Conservation (phyloP, 2,113 vertebrate genomes). For the Eulemur macaco region DNA sequence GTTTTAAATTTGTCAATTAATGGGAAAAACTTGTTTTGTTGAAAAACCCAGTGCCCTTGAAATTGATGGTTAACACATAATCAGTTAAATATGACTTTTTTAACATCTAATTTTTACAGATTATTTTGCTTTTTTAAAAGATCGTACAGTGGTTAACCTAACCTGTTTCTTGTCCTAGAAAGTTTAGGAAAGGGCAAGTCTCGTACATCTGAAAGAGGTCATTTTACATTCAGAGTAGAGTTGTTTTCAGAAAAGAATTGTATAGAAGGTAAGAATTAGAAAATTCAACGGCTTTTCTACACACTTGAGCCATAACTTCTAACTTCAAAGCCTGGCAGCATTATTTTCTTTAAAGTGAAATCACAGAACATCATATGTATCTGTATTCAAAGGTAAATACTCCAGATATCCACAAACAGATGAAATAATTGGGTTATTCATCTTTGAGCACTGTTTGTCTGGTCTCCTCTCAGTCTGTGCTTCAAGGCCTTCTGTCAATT, state of each 20-base stretch:
- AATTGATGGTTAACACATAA: not conserved
- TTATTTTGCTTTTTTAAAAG: not conserved
- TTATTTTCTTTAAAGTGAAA: not conserved
- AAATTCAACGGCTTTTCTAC: not conserved
- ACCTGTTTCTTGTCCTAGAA: not conserved
- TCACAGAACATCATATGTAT: not conserved
- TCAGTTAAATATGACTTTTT: not conserved
- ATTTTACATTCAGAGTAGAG: not conserved
- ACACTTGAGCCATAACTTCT: not conserved
- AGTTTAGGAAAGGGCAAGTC: not conserved
- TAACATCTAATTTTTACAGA: not conserved
- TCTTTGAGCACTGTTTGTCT: not conserved
- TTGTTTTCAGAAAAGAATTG: not conserved
- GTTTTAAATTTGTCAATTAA: not conserved
- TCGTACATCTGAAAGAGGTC: not conserved
- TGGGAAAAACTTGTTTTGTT: not conserved
- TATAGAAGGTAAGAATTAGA: not conserved
- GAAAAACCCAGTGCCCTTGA: not conserved
- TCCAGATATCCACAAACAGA: not conserved
- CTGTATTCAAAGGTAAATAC: not conserved
- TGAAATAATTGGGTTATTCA: not conserved
- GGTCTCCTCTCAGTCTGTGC: not conserved
- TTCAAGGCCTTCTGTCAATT: not conserved
- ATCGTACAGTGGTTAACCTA: not conserved
- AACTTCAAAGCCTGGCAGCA: not conserved